Evolutionary conservation across 2,797 vertebrate species (phyloP).

Genomic region (Anabacerthia variegaticeps): DNA sequence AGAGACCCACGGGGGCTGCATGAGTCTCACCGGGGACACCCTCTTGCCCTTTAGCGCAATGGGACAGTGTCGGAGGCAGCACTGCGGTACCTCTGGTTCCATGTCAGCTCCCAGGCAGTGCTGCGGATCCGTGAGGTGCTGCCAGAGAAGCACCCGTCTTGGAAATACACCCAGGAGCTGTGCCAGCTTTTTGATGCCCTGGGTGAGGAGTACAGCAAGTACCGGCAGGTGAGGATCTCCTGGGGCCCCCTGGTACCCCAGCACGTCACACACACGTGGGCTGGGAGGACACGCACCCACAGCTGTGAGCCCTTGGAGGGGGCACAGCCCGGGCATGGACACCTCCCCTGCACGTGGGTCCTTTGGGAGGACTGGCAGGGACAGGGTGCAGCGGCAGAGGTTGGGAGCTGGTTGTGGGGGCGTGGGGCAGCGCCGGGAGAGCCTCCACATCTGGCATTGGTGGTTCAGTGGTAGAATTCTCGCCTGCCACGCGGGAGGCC

Average conservation of each 20-base stretch:
- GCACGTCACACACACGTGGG: rapidly evolving
- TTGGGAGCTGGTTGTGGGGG: rapidly evolving
- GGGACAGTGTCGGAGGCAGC: conserved; percentile 47
- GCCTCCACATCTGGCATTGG: background rate
- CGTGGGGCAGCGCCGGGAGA: rapidly evolving
- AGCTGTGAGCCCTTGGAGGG: rapidly evolving
- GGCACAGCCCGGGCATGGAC: rapidly evolving
- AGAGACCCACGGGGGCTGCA: rapidly evolving
- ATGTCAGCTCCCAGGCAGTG: conserved; percentile 61
- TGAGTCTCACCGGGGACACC: background rate
- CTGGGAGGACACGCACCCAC: rapidly evolving
- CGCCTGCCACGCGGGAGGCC: conserved; percentile 63
- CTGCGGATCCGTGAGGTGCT: conserved; percentile 62
- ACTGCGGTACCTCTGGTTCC: conserved; percentile 74
- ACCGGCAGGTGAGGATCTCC: conserved; percentile 27
- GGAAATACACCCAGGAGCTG: conserved; percentile 67
- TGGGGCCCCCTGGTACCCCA: background rate
- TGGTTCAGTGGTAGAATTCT: conserved; percentile 76
- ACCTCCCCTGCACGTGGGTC: rapidly evolving
- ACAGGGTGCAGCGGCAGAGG: rapidly evolving
- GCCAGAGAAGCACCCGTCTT: conserved; percentile 66
- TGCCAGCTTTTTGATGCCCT: conserved; percentile 32
- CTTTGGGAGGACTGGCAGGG: rapidly evolving
- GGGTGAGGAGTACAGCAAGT: conserved; percentile 30
- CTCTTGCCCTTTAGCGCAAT: conserved; percentile 25